Conservation (phyloP, 2,113 vertebrate species). For the Salvelinus fontinalis region DNA sequence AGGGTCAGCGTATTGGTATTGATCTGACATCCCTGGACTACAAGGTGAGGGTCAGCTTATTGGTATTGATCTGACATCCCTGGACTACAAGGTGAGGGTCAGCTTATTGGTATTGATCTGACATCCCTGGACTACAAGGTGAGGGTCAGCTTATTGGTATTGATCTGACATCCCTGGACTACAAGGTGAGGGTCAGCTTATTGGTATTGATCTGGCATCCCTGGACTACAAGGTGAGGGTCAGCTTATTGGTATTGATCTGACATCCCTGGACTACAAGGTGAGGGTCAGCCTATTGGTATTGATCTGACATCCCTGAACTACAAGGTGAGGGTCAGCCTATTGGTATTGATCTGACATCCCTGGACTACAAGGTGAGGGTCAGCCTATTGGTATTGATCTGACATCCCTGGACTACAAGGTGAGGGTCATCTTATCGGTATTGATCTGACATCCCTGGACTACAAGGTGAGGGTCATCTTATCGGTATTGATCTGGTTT, state of each 20-base stretch:
- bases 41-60: slow-evolving; percentile 75
- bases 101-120: slow-evolving; percentile 31
- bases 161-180: slow-evolving; percentile 78
- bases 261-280: slow-evolving; percentile 87
- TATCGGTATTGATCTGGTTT: not conserved
- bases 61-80: slow-evolving; percentile 55
- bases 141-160: not conserved
- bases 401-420: slow-evolving; percentile 80
- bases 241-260: slow-evolving; percentile 26
- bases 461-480: slow-evolving; percentile 76
- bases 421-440: slow-evolving; percentile 70
- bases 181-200: slow-evolving; percentile 83
- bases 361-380: slow-evolving; percentile 86
- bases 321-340: slow-evolving; percentile 83
- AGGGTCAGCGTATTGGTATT: slow-evolving; percentile 61
- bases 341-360: slow-evolving; percentile 71
- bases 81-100: slow-evolving; percentile 85
- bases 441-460: slow-evolving; percentile 76
- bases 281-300: slow-evolving; percentile 39
- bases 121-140: no score
- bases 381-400: slow-evolving; percentile 65
- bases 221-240: slow-evolving; percentile 85
- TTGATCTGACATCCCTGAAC: slow-evolving; percentile 71
- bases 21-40: slow-evolving; percentile 77
- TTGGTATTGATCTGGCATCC: slow-evolving; percentile 64